Evolutionary conservation across 2,113 vertebrate genomes (phyloP).

Genomic region (Microtus oregoni): DNA sequence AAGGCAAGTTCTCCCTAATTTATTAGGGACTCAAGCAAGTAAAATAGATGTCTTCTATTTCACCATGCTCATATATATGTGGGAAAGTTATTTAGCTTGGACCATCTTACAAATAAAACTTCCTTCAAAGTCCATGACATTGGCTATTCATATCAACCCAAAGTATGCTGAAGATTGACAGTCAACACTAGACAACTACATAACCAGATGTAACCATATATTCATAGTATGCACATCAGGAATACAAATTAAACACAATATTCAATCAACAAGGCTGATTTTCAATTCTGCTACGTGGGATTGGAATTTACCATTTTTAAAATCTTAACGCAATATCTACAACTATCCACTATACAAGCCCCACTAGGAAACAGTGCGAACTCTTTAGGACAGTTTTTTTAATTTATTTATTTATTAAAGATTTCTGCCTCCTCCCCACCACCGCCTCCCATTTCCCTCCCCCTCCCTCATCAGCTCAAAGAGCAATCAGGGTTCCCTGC

Average conservation of each 20-base stretch:
- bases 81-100: background rate
- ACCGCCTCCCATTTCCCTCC: no score
- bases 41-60: background rate
- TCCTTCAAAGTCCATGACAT: background rate
- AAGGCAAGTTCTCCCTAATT: background rate
- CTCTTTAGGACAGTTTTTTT: background rate
- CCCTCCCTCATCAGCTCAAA: no score
- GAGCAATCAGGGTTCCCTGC: no score
- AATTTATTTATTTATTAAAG: no score
- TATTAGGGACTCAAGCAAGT: background rate
- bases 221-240: background rate
- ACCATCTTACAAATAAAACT: conserved; percentile 38
- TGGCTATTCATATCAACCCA: background rate
- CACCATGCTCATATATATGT: background rate
- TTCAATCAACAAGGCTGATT: background rate
- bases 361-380: background rate
- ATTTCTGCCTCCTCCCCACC: no score
- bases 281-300: background rate
- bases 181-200: background rate
- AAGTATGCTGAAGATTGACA: background rate
- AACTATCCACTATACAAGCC: background rate
- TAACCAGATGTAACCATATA: background rate
- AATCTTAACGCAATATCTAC: background rate
- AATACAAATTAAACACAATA: background rate
- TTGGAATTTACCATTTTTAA: conserved; percentile 18